Conservation (phyloP, 2,113 vertebrate genomes). For the Ciconia maguari region DNA sequence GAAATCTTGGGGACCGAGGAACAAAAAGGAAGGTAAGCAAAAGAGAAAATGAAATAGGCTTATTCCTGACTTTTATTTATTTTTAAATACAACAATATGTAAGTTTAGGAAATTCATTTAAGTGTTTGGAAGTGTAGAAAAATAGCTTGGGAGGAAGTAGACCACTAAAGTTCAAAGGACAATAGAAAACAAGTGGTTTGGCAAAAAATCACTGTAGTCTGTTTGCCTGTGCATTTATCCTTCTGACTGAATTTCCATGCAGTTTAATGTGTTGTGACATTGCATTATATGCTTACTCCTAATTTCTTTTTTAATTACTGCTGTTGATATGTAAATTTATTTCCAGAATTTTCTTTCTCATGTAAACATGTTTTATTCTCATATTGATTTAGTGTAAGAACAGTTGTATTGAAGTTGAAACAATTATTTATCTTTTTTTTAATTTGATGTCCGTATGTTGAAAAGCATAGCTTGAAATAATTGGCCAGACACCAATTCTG, state of each 20-base stretch:
- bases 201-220: neutral
- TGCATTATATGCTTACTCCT: neutral
- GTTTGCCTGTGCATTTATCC: neutral
- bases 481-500: neutral
- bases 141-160: neutral
- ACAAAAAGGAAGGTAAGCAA: neutral
- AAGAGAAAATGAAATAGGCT: neutral
- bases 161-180: neutral
- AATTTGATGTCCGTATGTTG: neutral
- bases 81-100: neutral
- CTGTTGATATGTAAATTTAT: neutral
- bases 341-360: neutral
- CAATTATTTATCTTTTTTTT: accelerated
- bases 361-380: neutral
- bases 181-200: neutral
- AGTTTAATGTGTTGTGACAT: neutral
- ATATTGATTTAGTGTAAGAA: neutral
- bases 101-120: neutral
- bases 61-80: neutral
- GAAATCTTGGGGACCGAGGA: neutral
- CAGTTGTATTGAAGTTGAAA: neutral
- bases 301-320: neutral
- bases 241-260: neutral
- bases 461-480: neutral
- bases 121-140: neutral